These are phyloP conservation scores for Resseliella maxima DNA, from an alignment of 2,888 invertebrate genomes.

Conservation along the genomic window DNA sequence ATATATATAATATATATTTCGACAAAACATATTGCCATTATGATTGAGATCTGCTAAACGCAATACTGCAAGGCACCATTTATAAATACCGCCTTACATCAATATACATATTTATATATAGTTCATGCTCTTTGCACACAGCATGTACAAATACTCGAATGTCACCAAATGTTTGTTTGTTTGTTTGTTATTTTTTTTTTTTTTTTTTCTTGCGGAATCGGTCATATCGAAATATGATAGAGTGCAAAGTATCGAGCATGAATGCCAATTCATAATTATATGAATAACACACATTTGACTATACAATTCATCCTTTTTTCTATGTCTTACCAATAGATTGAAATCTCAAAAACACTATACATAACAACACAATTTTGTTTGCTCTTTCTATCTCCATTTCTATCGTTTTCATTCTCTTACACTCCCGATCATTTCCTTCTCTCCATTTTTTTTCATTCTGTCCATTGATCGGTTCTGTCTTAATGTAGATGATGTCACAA, in stretches of 20 bases:
- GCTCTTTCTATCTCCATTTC: background rate
- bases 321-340: background rate
- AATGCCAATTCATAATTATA: background rate
- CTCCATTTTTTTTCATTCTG: too few species aligned
- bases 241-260: background rate
- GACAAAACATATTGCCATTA: constrained; percentile 8
- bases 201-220: too few species aligned
- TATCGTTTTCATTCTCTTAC: too few species aligned
- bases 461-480: background rate
- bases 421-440: too few species aligned
- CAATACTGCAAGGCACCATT: background rate
- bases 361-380: background rate
- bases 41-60: constrained; percentile 7
- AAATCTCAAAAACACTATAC: constrained; percentile 13
- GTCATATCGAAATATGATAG: background rate
- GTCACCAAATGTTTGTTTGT: background rate
- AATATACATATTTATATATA: background rate
- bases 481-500: background rate
- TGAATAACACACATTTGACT: background rate
- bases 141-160: background rate
- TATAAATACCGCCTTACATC: background rate
- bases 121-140: constrained; percentile 9
- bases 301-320: background rate
- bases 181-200: too few species aligned
- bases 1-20: background rate